Base-by-base conservation (phyloP, 1,140 invertebrate genomes). In the Heliconius congener region DNA sequence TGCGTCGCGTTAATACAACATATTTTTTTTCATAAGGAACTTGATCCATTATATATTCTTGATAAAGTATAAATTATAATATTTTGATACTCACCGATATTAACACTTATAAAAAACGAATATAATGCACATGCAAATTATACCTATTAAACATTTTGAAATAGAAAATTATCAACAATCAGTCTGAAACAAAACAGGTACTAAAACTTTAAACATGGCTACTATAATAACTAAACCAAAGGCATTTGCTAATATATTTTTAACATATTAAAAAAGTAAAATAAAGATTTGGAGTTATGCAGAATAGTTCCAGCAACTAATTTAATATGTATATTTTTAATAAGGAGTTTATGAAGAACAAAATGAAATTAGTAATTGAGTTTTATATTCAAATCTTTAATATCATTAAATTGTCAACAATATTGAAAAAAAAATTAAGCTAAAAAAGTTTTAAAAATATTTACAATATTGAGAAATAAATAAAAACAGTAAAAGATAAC, bases 161-260 rank as follows among this genome's bases (percentile, higher is more conserved):
- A 30, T 66, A 66, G 13, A 66, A 66, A 66, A 66, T 66, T 13
- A 66, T 66, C 57, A 66, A 66, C 60, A 66, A 66, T 66, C 60
- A 66, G 60, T 66, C 60, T 57, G n/a, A 66, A 66, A 30, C 23
- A 30, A 66, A 30, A 66, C 60, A 66, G 60, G 60, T 66, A 66
- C 55, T 23, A 60, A 60, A 60, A 60, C 11, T 60, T 60, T 60
- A 60, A 60, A 23, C 19, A 60, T 60, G 55, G 19, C 55, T 52
- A 52, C 50, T 52, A 19, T 52, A 52, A 19, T 19, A 52, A 52
- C 50, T 52, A 52, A 52, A 52, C 18, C 16, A 66, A 66, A 30
- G 27, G 27, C 60, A 23, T 30, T 30, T 27, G 23, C n/a, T 30
- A 23, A 8, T 13, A 66, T 66, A 27, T 16, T 66, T 16, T 66